Evolutionary conservation across 2,797 vertebrate genomes (phyloP), one percentile per base, ranked within the genome.

Genomic region (Chelmon rostratus): DNA sequence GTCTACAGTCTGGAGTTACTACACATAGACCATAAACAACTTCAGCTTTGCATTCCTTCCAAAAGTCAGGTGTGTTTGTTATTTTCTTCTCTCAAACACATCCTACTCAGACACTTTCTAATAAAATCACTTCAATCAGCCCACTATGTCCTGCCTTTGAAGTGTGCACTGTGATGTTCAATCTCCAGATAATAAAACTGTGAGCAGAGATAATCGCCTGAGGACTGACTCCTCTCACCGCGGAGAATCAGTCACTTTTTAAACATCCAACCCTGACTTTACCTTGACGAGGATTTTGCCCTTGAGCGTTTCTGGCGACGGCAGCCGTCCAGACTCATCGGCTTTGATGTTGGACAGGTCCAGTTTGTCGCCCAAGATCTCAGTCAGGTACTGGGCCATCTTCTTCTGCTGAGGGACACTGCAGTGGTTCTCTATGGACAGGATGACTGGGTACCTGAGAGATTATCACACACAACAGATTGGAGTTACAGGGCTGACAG

Each of bases 401-500:
- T 98, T 99, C 93, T 99, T 99, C 87, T 99, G 98, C 93, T 99
- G 98, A 37, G 95, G 37, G 0, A 99, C 97, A 0, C 97, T 99
- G 91, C 98, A 99, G 91, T 99, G 98, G 92, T 99, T 99, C 95
- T 99, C 98, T 5, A 99, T 96, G 23, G 98, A 99, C 86, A 99
- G 92, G 91, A 99, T 99, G 86, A 99, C 96, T 0, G 98, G 98
- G 86, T 97, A 99, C 67, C 98, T 99, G 88, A 4, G 15, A 73
- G 40, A 76, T 2, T 61, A 64, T 21, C 25, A 59, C 46, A 87
- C 33, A 78, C 6, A 67, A 31, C 35, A 72, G 44, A 35, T 8
- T 52, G 2, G 12, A 53, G 38, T 80, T 46, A 75, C 0, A 28
- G 12, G 37, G 18, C 4, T 21, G 50, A 50, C 35, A 65, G 46